These are phyloP conservation scores for Sarcoramphus papa DNA, from an alignment of 2,797 vertebrate genomes.

Conservation along the genomic window DNA sequence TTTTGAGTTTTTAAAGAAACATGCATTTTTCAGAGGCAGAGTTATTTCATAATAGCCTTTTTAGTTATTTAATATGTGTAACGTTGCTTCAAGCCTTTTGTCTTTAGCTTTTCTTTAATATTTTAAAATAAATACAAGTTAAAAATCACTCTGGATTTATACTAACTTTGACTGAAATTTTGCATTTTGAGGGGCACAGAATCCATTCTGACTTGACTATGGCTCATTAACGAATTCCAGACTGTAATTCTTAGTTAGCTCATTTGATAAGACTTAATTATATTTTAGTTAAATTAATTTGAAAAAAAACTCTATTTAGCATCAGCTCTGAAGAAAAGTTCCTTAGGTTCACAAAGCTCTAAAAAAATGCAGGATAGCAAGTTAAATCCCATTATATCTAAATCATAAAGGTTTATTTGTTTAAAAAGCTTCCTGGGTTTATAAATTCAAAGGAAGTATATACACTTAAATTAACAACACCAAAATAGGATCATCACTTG, in stretches of 20 bases:
- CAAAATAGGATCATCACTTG: not conserved
- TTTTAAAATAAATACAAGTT: not conserved
- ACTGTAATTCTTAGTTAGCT: not conserved
- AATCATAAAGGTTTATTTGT: not conserved
- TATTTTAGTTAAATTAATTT: not conserved
- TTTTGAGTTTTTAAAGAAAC: not conserved
- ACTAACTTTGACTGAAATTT: not conserved
- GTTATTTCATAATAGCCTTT: not conserved
- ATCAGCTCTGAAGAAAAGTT: not conserved
- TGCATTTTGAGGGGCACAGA: not conserved
- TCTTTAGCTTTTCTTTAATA: not conserved
- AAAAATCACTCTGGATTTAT: not conserved
- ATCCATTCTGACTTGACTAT: not conserved
- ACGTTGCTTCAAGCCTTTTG: not conserved
- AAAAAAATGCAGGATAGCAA: not conserved
- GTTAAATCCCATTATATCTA: not conserved
- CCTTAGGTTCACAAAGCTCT: not conserved
- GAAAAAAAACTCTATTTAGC: not conserved
- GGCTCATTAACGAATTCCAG: not conserved
- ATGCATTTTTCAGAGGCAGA: accelerated
- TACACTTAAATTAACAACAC: slow-evolving; percentile 15
- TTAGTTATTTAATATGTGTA: not conserved
- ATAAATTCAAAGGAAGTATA: not conserved
- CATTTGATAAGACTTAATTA: not conserved
- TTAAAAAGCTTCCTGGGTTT: not conserved